phyloP scores from a whole-genome alignment of 2,797 vertebrate genomes.

The Eleutherodactylus coqui region DNA sequence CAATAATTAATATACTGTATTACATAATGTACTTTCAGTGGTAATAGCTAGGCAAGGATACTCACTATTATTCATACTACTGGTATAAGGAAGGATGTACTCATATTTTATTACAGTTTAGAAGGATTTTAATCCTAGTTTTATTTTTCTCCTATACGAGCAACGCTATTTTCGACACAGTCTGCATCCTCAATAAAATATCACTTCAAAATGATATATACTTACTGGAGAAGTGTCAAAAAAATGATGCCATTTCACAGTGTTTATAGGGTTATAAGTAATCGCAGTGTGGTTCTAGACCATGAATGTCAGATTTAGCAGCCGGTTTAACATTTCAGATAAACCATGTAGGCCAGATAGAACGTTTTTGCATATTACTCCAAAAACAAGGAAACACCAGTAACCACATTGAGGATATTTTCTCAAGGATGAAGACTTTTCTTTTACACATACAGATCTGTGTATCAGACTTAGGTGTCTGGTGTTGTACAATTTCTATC shows the following conservation, averaged over 20 bases:
- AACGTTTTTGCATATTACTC: constrained; percentile 25
- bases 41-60: constrained; percentile 21
- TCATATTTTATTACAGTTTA: constrained; percentile 14
- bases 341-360: neutral
- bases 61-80: constrained; percentile 44
- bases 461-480: constrained; percentile 58
- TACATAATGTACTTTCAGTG: constrained; percentile 37
- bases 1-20: constrained; percentile 26
- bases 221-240: constrained; percentile 23
- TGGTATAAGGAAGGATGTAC: neutral
- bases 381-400: constrained; percentile 26
- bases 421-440: constrained; percentile 44
- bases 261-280: constrained; percentile 34
- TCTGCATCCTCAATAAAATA: constrained; percentile 53
- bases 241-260: constrained; percentile 33
- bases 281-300: constrained; percentile 26
- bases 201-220: constrained; percentile 53
- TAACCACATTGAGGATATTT: constrained; percentile 55
- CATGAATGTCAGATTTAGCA: constrained; percentile 45
- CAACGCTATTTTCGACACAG: constrained; percentile 44
- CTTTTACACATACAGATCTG: constrained; percentile 51
- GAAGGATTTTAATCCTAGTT: neutral
- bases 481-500: constrained; percentile 10
- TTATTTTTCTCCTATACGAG: constrained; percentile 47
- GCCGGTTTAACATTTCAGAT: constrained; percentile 32